phyloP scores from a whole-genome alignment of 2,113 vertebrate species.

The Delphinapterus leucas region DNA sequence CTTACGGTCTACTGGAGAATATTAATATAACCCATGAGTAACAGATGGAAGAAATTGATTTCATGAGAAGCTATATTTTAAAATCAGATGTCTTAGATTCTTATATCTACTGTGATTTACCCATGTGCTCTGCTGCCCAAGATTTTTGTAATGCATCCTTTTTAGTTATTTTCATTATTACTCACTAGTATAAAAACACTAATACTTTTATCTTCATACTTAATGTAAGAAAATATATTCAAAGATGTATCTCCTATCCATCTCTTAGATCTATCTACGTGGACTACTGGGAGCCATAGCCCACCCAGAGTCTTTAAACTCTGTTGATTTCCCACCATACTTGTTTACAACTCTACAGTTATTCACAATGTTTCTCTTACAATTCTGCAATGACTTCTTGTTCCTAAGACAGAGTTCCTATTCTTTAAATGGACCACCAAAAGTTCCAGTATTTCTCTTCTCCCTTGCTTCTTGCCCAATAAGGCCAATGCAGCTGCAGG shows the following conservation, averaged over 20 bases:
- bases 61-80: not conserved
- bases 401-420: not conserved
- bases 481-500: not conserved
- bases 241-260: not conserved
- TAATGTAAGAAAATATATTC: not conserved
- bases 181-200: not conserved
- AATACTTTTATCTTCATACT: not conserved
- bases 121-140: not conserved
- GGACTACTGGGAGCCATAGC: too few species aligned
- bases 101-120: not conserved
- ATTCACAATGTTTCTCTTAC: not conserved
- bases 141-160: not conserved
- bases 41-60: not conserved
- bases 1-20: not conserved
- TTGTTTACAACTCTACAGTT: not conserved
- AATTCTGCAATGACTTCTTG: not conserved
- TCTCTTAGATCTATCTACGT: not conserved
- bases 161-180: not conserved
- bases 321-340: fast-evolving
- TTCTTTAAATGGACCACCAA: not conserved
- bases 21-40: not conserved
- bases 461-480: not conserved
- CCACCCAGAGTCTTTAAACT: not conserved
- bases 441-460: not conserved
- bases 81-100: not conserved